These are phyloP conservation scores for Scrobipalpa costella DNA, from an alignment of 2,888 invertebrate species.

Conservation along the genomic window DNA sequence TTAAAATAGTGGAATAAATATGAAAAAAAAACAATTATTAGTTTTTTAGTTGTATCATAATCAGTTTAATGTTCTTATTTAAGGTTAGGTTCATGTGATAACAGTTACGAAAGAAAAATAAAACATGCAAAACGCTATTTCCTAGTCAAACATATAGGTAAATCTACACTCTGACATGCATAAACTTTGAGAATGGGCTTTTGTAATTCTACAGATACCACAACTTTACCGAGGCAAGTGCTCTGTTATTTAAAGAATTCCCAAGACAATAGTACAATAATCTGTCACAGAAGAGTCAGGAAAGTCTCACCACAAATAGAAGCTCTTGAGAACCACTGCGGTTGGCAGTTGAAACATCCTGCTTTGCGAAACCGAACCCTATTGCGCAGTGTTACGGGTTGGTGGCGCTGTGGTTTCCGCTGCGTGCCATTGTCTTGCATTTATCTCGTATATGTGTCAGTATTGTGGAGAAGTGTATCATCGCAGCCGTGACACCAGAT, in stretches of 20 bases:
- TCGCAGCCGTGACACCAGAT: conserved; percentile 17
- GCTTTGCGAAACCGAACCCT: conserved; percentile 38
- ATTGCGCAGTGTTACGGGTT: conserved; percentile 33
- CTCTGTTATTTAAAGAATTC: conserved; percentile 4
- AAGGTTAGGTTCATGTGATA: too few species aligned
- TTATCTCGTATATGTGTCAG: conserved; percentile 62
- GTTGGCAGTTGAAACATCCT: conserved; percentile 38
- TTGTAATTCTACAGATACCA: not conserved
- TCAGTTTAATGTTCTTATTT: too few species aligned
- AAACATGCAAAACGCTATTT: too few species aligned
- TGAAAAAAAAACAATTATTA: too few species aligned
- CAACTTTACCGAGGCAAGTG: conserved; percentile 23
- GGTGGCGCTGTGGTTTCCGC: conserved; percentile 53
- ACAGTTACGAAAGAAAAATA: too few species aligned
- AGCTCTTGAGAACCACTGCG: conserved; percentile 34
- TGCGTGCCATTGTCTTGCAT: conserved; percentile 64
- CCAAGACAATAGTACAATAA: not conserved
- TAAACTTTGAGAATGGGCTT: not conserved
- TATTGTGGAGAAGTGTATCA: conserved; percentile 41
- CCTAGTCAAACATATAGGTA: not conserved
- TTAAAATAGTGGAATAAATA: too few species aligned
- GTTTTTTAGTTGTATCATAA: too few species aligned
- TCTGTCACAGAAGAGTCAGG: conserved; percentile 7
- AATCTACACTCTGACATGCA: too few species aligned
- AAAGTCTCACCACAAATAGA: conserved; percentile 8